A percentile compares a stretch with the other conserved stretches of the same genome.
Evolutionary conservation across 92 coral and sea anemone species (phyloP).

Genomic region (Porites evermanni): DNA sequence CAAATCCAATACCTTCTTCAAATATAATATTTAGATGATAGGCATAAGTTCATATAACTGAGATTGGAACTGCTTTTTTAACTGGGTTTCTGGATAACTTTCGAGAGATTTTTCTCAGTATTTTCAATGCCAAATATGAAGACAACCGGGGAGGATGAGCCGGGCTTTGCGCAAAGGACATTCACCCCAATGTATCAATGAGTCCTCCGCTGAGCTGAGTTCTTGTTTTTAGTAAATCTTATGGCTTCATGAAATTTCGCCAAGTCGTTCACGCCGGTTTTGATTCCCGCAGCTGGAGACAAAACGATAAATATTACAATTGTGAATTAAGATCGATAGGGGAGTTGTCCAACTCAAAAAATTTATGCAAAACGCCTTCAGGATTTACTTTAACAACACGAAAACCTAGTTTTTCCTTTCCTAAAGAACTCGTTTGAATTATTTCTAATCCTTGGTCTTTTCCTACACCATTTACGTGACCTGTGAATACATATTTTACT

Average conservation of each 20-base stretch:
- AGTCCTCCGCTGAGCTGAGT: too few species aligned
- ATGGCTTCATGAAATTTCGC: background rate
- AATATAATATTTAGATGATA: too few species aligned
- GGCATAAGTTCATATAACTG: too few species aligned
- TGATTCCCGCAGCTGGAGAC: background rate
- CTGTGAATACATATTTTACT: conserved; percentile 71
- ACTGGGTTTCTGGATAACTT: too few species aligned
- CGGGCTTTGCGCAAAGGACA: too few species aligned
- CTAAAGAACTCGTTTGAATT: conserved; percentile 68
- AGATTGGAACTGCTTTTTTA: too few species aligned
- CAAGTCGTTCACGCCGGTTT: background rate
- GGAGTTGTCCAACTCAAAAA: conserved; percentile 74
- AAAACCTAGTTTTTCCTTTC: conserved; percentile 50
- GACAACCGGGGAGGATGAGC: too few species aligned
- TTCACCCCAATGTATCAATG: too few species aligned
- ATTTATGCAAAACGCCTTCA: conserved; percentile 67
- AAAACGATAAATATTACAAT: conserved; percentile 38
- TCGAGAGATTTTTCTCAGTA: too few species aligned
- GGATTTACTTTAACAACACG: conserved; percentile 70
- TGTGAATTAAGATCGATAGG: conserved; percentile 76
- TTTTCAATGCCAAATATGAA: too few species aligned
- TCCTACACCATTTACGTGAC: conserved; percentile 54
- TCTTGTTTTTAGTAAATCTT: too few species aligned
- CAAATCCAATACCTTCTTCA: too few species aligned
- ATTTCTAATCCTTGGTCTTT: conserved; percentile 72